These are phyloP conservation scores for Nesogale talazaci DNA, from an alignment of 2,113 vertebrate species.

Conservation along the genomic window DNA sequence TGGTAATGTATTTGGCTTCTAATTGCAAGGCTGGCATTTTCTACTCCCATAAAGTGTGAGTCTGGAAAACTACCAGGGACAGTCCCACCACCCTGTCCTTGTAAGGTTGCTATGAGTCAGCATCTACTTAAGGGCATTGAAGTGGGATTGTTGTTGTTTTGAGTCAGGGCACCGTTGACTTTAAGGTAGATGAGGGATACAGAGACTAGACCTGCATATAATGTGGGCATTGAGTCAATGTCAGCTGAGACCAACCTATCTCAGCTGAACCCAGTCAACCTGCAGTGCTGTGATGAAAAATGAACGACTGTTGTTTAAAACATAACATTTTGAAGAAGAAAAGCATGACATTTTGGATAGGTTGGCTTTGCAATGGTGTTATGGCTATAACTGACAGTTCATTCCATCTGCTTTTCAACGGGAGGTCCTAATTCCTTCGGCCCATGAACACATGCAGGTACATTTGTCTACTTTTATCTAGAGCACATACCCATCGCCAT, in stretches of 20 bases:
- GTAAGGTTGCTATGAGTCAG: too few species aligned
- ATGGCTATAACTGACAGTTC: background rate
- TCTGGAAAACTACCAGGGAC: too few species aligned
- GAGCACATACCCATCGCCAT: background rate
- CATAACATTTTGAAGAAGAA: too few species aligned
- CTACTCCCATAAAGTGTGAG: too few species aligned
- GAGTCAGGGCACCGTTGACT: too few species aligned
- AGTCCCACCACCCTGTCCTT: too few species aligned
- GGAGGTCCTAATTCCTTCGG: background rate
- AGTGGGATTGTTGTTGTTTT: too few species aligned
- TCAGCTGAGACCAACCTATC: background rate
- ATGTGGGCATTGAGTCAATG: background rate
- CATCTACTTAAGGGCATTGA: too few species aligned
- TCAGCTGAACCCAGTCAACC: background rate
- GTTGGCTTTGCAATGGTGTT: slow-evolving; percentile 19
- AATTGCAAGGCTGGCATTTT: too few species aligned
- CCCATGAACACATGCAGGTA: background rate
- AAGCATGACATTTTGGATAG: slow-evolving; percentile 38
- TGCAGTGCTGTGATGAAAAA: background rate
- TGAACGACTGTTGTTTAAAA: too few species aligned
- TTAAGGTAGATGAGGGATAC: background rate
- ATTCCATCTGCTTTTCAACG: background rate
- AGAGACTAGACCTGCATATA: background rate
- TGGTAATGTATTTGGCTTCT: too few species aligned
- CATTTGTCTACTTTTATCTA: slow-evolving; percentile 14